Base-by-base conservation (phyloP, 2,113 vertebrate species). In the Furnarius figulus region DNA sequence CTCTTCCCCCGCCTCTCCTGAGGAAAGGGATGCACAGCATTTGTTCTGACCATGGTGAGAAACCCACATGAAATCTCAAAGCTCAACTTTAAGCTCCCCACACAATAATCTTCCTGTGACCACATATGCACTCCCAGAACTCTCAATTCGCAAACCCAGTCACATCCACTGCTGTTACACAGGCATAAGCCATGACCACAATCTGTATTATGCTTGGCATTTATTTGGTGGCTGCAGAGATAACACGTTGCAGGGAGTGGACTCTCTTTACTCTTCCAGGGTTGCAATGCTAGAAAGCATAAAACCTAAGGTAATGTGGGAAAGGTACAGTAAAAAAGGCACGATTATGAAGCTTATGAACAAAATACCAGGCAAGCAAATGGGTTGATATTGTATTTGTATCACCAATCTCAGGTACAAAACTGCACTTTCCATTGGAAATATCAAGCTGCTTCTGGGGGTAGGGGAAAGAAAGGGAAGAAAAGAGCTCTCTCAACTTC, bases 191-290 rank as follows among this genome's bases (percentile, higher is more conserved):
- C 0, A 67, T 0, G 2, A 31, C 44, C 56, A 50, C 33, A 35
- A 2, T 2, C 35, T 61, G 44, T 35, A n/a, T 76, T 9, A 12
- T 4, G 1, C 21, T 63, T 30, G 50, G 30, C 46, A 39, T 23
- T 22, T n/a, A 33, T 27, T 55, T 44, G 37, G 20, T 5, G 2
- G 31, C 47, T 67, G 25, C 2, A 1, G n/a, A 55, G 58, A 52
- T 1, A 0, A 44, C 1, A 5, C 0, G 1, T 13, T 20, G 62
- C 67, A 83, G 30, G 46, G 20, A 62, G 17, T 1, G 18, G 20
- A 16, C 33, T 46, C 39, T 4, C 3, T 40, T 72, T 47, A 9
- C 19, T 49, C 71, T 27, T 22, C 37, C 56, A 68, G 33, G 33
- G 42, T 8, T 72, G 40, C 62, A 82, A 9, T 12, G 25, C 11